Conservation (phyloP, 2,113 vertebrate species). For the Jaculus jaculus region DNA sequence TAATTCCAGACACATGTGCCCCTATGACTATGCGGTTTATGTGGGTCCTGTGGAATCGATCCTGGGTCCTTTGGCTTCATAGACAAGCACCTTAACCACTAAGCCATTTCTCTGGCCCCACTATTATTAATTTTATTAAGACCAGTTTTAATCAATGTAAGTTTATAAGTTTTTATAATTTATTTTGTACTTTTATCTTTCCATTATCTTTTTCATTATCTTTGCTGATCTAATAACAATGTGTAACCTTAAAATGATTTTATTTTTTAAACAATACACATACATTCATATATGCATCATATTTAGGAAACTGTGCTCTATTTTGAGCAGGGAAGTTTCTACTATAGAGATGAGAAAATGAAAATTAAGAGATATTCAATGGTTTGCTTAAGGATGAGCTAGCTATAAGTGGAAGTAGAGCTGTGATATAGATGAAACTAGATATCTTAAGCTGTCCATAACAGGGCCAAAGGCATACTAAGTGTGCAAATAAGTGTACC, state of each 20-base stretch:
- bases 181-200: conserved; percentile 10
- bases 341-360: conserved; percentile 34
- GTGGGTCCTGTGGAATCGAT: too few species aligned
- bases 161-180: conserved; percentile 36
- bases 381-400: conserved; percentile 20
- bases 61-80: too few species aligned
- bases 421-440: conserved; percentile 15
- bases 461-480: conserved; percentile 30
- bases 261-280: conserved; percentile 3
- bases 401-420: conserved; percentile 32
- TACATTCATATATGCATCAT: neutral
- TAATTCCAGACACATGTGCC: too few species aligned
- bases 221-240: conserved; percentile 36
- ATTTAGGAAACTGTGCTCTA: conserved; percentile 41
- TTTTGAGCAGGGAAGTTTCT: conserved; percentile 24
- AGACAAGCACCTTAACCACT: too few species aligned
- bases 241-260: neutral
- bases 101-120: too few species aligned
- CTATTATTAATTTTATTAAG: neutral
- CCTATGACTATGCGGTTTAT: too few species aligned
- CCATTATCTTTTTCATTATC: neutral
- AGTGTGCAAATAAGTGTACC: neutral
- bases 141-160: neutral
- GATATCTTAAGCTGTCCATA: conserved; percentile 42
- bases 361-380: conserved; percentile 51